Percentiles rank a stretch among this genome's conserved stretches.
Conservation (phyloP, 1,140 invertebrate species). For the Akabosia matsudoensis region DNA sequence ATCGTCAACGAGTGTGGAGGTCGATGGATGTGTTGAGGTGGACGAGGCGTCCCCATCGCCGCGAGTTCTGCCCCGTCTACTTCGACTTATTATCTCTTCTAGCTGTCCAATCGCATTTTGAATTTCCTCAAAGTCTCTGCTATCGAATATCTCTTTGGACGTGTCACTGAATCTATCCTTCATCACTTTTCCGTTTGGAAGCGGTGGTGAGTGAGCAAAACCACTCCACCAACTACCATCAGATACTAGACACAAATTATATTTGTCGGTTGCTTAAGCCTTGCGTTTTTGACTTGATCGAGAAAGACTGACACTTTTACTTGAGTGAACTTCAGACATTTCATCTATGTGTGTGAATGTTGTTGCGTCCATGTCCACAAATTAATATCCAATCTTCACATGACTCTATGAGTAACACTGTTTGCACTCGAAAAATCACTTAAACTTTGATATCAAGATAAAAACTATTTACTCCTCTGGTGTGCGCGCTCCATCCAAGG, state of each 20-base stretch:
- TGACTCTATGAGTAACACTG: neutral
- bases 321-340: too few relatives aligned
- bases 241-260: neutral
- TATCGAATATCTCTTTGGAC: constrained; percentile 36
- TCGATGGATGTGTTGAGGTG: neutral
- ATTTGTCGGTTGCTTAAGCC: too few relatives aligned
- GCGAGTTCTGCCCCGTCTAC: neutral
- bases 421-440: neutral
- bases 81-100: constrained; percentile 6
- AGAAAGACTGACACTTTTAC: too few relatives aligned
- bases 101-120: constrained; percentile 27
- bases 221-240: neutral
- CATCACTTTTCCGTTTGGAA: constrained; percentile 27
- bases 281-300: too few relatives aligned
- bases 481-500: too few relatives aligned
- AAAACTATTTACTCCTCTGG: neutral
- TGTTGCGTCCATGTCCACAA: too few relatives aligned
- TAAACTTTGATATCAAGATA: neutral
- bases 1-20: neutral
- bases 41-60: neutral
- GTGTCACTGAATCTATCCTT: constrained; percentile 36
- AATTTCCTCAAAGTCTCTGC: constrained; percentile 30
- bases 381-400: neutral
- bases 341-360: too few relatives aligned
- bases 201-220: neutral